Base-by-base conservation (phyloP, 2,113 vertebrate species). In the Saguinus midas region DNA sequence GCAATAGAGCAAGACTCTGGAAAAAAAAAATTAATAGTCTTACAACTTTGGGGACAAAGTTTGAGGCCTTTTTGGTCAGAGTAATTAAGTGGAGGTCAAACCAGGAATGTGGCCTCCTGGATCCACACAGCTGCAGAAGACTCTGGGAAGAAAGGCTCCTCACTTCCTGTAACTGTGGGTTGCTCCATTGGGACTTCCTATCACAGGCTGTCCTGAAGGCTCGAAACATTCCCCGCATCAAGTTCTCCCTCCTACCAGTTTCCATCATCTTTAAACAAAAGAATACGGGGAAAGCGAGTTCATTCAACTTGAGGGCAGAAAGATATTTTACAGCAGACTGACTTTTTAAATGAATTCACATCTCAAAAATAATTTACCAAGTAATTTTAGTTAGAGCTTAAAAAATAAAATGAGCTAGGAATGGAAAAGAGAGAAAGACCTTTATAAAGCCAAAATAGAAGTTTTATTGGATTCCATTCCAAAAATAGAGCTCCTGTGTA, bases 81-180 rank as follows among this genome's bases (percentile, higher is more conserved):
- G 45, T 91, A 48, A 96, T 80, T 80, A 86, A 80, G 40, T 32
- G 64, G 85, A 97, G 95, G 93, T 95, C 70, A 18, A 37, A 81
- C 32, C 72, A 91, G 89, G 97, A 97, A 98, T 94, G 94, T 93
- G 95, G 91, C 83, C 86, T 93, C 3, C 78, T 68, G 3, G 16
- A 75, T n/a, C 76, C 70, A 57, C 94, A 95, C 97, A 98, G 95
- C 93, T 96, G 93, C 90, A 81, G 79, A 94, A 86, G 90, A 21
- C 73, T 85, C 94, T 97, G 96, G 97, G 97, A 96, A 97, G 96
- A 96, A 93, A 96, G 89, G 16, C 79, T 21, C 35, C 48, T 76
- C 14, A 93, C 87, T 97, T 97, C 97, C 97, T 96, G 91, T 95
- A 55, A 40, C 97, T 80, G 68, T 43, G 96, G 79, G 91, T 52